Conservation (phyloP, 2,888 invertebrate genomes). For the Thecophora atra region DNA sequence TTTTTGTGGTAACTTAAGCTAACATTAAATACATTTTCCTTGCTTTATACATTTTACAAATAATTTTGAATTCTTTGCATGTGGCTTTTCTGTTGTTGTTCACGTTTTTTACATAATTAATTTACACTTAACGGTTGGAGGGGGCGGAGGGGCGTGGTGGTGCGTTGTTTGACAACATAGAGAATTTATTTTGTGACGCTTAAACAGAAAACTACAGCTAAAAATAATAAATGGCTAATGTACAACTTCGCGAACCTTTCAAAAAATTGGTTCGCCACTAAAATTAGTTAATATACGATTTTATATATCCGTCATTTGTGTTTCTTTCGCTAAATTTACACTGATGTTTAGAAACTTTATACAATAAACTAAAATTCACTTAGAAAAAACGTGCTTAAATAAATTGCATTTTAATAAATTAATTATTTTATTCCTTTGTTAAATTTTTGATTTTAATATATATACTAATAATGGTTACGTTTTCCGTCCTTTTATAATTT, state of each 20-base stretch:
- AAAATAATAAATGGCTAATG: slow-evolving; percentile 16
- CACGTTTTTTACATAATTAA: no score
- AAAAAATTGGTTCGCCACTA: background rate
- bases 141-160: slow-evolving; percentile 23
- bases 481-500: background rate
- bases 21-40: slow-evolving; percentile 59
- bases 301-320: background rate
- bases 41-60: slow-evolving; percentile 56
- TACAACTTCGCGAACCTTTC: slow-evolving; percentile 1
- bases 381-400: slow-evolving; percentile 24
- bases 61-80: no score
- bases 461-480: background rate
- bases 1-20: slow-evolving; percentile 54
- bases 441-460: background rate
- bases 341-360: slow-evolving; percentile 12
- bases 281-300: slow-evolving; percentile 28
- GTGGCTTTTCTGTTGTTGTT: no score
- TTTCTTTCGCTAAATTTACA: slow-evolving; percentile 1
- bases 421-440: slow-evolving; percentile 7
- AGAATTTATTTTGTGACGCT: slow-evolving; percentile 21
- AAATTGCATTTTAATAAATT: slow-evolving; percentile 37
- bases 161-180: slow-evolving; percentile 48
- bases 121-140: background rate
- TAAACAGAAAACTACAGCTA: background rate
- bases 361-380: slow-evolving; percentile 16